Base-by-base conservation (phyloP, 2,888 invertebrate genomes). In the Hipparchia semele region DNA sequence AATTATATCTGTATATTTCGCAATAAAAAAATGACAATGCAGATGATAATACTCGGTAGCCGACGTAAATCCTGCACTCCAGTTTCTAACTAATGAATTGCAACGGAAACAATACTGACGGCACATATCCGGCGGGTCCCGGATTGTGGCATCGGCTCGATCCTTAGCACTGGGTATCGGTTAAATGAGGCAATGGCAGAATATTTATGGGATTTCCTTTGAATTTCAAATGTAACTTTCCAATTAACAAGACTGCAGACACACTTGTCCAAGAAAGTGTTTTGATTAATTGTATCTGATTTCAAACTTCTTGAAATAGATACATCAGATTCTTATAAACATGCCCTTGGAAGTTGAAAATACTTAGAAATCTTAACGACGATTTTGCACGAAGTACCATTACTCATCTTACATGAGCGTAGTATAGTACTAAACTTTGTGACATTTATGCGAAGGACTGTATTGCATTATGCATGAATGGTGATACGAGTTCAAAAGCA, bases 31-130 rank as follows among this genome's bases (percentile, higher is more conserved):
- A 59, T 58, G 69, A 74, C 73, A 70, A 65, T 72, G 67, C 70
- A 70, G 68, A 74, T 64, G 75, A 70, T 75, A 75, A 76, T 71
- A 70, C 66, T 60, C 73, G 53, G 61, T 70, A 72, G 49, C 53
- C 53, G 12, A 33, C 33, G 33, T 75, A 75, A 76, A 77, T 75
- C 75, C 74, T 71, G 72, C 65, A 61, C 72, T 70, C 70, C 74
- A 70, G 74, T 73, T 73, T 65, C 68, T 58, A 73, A 76, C 74
- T 78, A 78, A 79, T 80, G 76, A 78, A 78, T 76, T 72, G 76
- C 73, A 73, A 23, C 79, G 76, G 76, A 78, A 77, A 75, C 76
- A 74, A 76, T 75, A 67, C 71, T 73, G 78, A 77, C 77, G 66
- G 71, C 72, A 70, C 74, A 68, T 75, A 77, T 78, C 75, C 76